Conservation (phyloP, 92 coral and sea anemone species). For the Desmophyllum pertusum region DNA sequence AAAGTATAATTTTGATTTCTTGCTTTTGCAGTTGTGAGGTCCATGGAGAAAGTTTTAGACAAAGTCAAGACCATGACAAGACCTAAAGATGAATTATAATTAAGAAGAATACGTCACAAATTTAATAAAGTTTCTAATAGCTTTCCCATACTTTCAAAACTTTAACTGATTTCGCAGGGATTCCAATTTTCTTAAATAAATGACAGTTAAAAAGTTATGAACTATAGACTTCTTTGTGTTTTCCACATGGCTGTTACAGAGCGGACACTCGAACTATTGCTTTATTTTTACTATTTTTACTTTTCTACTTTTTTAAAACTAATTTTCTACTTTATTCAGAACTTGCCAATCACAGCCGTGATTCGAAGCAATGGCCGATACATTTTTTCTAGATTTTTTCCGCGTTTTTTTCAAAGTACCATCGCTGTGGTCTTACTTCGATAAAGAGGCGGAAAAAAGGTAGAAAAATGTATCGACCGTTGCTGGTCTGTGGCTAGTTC, state of each 20-base stretch:
- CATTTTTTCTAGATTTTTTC: no score
- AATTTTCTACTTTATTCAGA: no score
- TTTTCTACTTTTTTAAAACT: no score
- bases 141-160: not conserved
- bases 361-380: no score
- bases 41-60: constrained; percentile 89
- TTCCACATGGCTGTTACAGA: not conserved
- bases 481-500: no score
- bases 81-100: constrained; percentile 84
- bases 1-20: not conserved
- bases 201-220: not conserved
- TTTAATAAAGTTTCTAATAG: not conserved
- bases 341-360: no score
- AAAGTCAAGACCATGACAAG: constrained; percentile 71
- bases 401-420: no score
- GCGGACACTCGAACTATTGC: no score
- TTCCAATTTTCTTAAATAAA: constrained; percentile 34
- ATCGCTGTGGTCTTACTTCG: no score
- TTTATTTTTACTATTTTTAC: no score
- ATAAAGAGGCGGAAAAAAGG: no score
- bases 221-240: not conserved
- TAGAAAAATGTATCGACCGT: no score
- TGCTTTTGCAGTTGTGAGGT: constrained; percentile 68
- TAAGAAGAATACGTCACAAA: not conserved
- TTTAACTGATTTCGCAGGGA: not conserved